Evolutionary conservation across 2,113 vertebrate genomes (phyloP), one percentile per base, ranked within the genome.

Genomic region (Melanostigma gelatinosum): DNA sequence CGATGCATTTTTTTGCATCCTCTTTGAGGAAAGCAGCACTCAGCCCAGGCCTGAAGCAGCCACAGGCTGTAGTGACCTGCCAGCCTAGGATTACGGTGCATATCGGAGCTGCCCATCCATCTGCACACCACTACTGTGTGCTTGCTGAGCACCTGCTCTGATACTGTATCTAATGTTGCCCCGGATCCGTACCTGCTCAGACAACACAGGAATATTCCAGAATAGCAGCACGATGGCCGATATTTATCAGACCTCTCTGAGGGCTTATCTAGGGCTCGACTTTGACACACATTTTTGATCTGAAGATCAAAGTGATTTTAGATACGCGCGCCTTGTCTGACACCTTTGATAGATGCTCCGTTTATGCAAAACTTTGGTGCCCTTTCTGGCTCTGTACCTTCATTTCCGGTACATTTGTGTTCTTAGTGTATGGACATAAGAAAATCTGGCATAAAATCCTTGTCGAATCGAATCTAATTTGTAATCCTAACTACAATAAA

Each of bases 11-110:
- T 75, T 80, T 71, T 34, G 6, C 65, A 80, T 77, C 67, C 46
- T 29, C 66, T 79, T 29, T 63, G 79, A 83, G 78, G 42, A 88
- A 80, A 92, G 86, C 78, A 85, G 88, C 89, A 84, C 87, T 89
- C 79, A 82, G 81, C 84, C 84, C 72, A 72, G 61, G 75, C 75
- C 75, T 40, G 11, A 73, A 85, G 85, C 83, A 87, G 78, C 82
- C 77, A 63, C 83, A 66, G 83, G 87, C 92, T 93, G 91, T 91
- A 93, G 93, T 92, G 92, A 93, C 92, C 91, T 84, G 82, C 76
- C 78, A 80, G 90, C 90, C 78, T 87, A 80, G 85, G 76, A 91
- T 92, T 92, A 88, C 91, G 85, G 87, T 85, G 82, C 82, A 81
- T 79, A 78, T 77, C 83, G 83, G 57, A 67, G 72, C 85, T 63